phyloP scores from a whole-genome alignment of 2,797 vertebrate species.

The Poecile montanus region DNA sequence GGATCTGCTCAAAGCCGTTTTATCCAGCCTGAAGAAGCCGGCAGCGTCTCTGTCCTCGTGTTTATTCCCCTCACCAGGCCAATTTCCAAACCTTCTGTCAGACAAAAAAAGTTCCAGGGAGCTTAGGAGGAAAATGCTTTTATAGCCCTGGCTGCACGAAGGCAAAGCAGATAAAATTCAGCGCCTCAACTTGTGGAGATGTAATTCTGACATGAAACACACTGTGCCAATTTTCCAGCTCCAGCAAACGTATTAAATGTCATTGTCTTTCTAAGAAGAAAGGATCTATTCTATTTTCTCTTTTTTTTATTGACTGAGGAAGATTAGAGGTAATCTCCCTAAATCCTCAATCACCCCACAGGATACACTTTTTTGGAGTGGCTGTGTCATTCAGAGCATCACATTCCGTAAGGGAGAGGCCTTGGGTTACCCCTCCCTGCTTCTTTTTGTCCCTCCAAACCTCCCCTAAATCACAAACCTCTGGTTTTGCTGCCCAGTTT shows the following conservation, averaged over 20 bases:
- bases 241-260: not conserved
- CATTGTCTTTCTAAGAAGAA: constrained; percentile 72
- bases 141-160: not conserved
- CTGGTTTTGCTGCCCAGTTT: not conserved
- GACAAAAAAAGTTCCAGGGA: not conserved
- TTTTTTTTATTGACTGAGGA: constrained; percentile 4
- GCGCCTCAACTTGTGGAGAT: not conserved
- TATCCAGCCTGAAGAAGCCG: not conserved
- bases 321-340: constrained; percentile 67
- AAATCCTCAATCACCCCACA: constrained; percentile 58
- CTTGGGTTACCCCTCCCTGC: not conserved
- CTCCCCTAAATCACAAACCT: not conserved
- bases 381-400: constrained; percentile 37
- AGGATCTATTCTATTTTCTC: constrained; percentile 44
- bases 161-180: constrained; percentile 18
- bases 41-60: not conserved
- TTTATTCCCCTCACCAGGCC: not conserved
- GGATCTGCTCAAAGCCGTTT: not conserved
- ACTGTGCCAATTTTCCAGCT: constrained; percentile 28
- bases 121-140: not conserved
- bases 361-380: not conserved
- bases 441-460: not conserved
- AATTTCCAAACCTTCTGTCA: not conserved
- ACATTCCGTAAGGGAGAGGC: not conserved
- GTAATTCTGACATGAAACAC: not conserved